Evolutionary conservation across 2,888 invertebrate genomes (phyloP).

Genomic region (Pilophorus perplexus): DNA sequence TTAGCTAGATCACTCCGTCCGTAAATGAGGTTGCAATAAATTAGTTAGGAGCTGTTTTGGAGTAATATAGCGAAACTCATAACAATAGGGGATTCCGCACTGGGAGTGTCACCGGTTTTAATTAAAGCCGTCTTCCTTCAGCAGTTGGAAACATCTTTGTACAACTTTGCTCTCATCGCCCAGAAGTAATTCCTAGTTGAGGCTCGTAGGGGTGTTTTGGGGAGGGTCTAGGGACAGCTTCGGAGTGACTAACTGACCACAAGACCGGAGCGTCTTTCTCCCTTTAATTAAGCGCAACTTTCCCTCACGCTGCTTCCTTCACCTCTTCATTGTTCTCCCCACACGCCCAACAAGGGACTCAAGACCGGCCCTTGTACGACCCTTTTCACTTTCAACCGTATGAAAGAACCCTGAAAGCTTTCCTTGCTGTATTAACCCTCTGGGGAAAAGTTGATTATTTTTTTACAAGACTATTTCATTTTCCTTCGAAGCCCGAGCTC

Average conservation of each 20-base stretch:
- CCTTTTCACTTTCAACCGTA: too few species aligned
- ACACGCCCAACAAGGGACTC: too few species aligned
- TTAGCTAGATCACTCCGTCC: too few species aligned
- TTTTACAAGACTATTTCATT: constrained; percentile 16
- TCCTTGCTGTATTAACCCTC: constrained; percentile 14
- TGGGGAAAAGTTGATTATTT: constrained; percentile 19
- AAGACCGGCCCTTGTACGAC: too few species aligned
- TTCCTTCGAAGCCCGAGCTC: background rate
- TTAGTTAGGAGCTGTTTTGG: too few species aligned
- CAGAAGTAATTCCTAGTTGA: background rate
- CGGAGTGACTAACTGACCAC: constrained; percentile 23
- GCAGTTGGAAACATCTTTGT: constrained; percentile 1
- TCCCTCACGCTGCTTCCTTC: too few species aligned
- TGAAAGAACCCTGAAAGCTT: too few species aligned
- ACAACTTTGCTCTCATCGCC: constrained; percentile 15
- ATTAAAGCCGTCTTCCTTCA: background rate
- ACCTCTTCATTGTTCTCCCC: too few species aligned
- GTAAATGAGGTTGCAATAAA: too few species aligned
- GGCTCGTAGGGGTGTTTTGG: background rate
- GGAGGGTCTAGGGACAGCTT: constrained; percentile 25
- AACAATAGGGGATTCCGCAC: too few species aligned
- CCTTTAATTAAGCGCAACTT: constrained; percentile 31
- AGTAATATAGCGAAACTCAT: too few species aligned
- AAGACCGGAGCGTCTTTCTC: constrained; percentile 3
- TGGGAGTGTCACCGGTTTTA: constrained; percentile 1